Conservation (phyloP, 2,113 vertebrate genomes). For the Ptilonorhynchus violaceus region DNA sequence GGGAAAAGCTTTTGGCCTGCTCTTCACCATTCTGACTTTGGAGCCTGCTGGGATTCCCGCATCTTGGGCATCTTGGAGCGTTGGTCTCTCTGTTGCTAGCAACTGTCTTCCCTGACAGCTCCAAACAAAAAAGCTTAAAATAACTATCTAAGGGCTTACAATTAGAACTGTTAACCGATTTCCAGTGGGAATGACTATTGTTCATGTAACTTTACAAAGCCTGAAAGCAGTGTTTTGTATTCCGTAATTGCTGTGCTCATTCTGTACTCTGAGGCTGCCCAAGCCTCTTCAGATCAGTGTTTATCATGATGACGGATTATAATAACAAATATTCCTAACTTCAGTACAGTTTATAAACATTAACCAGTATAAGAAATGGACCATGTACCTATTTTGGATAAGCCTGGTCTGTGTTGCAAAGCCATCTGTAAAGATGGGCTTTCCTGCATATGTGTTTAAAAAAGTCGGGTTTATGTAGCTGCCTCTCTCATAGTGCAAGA, state of each 20-base stretch:
- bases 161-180: conserved; percentile 36
- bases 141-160: conserved; percentile 51
- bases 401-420: neutral
- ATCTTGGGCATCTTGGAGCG: neutral
- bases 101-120: conserved; percentile 64
- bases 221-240: neutral
- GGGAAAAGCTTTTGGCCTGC: neutral
- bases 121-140: conserved; percentile 72
- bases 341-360: neutral
- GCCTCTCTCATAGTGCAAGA: neutral
- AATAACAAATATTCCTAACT: neutral
- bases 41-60: neutral
- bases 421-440: neutral
- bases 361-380: neutral
- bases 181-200: conserved; percentile 5
- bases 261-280: neutral
- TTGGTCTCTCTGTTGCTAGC: conserved; percentile 57
- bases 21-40: neutral
- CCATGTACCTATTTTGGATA: neutral
- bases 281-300: neutral
- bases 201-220: neutral
- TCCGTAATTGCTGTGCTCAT: neutral
- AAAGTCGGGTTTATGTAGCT: neutral
- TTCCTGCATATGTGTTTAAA: neutral
- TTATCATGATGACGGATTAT: neutral